Base-by-base conservation (phyloP, 1,140 invertebrate genomes). In the Amyelois transitella region DNA sequence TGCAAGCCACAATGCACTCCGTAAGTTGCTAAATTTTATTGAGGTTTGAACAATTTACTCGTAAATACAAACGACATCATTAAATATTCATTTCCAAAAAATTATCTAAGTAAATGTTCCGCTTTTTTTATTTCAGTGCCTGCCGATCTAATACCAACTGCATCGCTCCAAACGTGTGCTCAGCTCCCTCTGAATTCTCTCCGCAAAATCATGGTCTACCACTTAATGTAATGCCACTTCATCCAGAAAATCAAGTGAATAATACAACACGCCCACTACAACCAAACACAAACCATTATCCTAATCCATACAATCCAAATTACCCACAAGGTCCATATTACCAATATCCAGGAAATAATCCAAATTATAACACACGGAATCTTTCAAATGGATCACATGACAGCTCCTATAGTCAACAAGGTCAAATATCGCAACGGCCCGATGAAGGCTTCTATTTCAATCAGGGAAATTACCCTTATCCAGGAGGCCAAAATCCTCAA, bases 71-170 rank as follows among this genome's bases (percentile, higher is more conserved):
- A n/a, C n/a, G n/a, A n/a, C n/a, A n/a, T n/a, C n/a, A n/a, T n/a
- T n/a, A n/a, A n/a, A n/a, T n/a, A n/a, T n/a, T n/a, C n/a, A 28
- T 8, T 2, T 28, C 25, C 7, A 28, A 28, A 28, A 12, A 28
- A 28, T 5, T 28, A 6, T 28, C 1, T 10, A 28, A 12, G 1
- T 28, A 12, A 28, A 10, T 28, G 1, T 28, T 8, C 1, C 1
- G 4, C 5, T 59, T 18, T 45, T 53, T 59, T 44, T 49, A 53
- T 76, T 78, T 24, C 61, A 86, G 86, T 7, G 80, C 82, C 20
- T 92, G 92, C 60, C 62, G 60, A 25, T 62, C 69, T 0, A 87
- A 89, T 53, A 89, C 90, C 0, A 71, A 73, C 17, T 93, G 92
- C 61, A 57, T 87, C 18, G 85, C 80, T 0, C 92, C 92, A 0